Conservation (phyloP, 2,888 invertebrate species). For the Zaprionus bogoriensis region DNA sequence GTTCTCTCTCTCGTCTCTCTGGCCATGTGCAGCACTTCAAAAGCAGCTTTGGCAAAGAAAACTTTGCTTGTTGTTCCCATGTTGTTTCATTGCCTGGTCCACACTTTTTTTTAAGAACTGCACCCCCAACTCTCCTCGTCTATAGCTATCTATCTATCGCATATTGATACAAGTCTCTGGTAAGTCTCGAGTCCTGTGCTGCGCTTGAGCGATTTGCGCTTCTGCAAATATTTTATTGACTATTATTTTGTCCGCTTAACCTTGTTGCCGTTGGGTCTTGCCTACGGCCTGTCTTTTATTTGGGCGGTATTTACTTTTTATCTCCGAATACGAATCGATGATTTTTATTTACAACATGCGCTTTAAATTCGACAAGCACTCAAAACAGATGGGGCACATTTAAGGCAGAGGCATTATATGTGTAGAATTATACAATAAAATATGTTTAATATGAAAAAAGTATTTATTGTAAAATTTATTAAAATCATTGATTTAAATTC, state of each 20-base stretch:
- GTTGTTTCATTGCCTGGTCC: constrained; percentile 48
- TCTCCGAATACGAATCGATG: constrained; percentile 15
- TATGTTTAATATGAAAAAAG: background rate
- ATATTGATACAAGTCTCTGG: constrained; percentile 53
- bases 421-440: background rate
- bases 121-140: background rate
- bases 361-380: constrained; percentile 3
- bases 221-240: constrained; percentile 74
- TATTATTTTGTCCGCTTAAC: constrained; percentile 53
- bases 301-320: constrained; percentile 35
- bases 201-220: constrained; percentile 64
- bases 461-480: too few species aligned
- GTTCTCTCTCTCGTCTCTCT: background rate
- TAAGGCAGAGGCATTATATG: too few species aligned
- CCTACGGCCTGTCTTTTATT: constrained; percentile 35
- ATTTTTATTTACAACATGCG: constrained; percentile 13
- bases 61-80: constrained; percentile 57
- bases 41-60: constrained; percentile 37
- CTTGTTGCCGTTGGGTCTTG: constrained; percentile 25
- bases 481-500: too few species aligned
- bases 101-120: constrained; percentile 19
- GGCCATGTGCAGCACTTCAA: constrained; percentile 66
- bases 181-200: constrained; percentile 44
- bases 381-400: background rate
- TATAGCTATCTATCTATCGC: constrained; percentile 20